Conservation (phyloP, 1,140 invertebrate species). For the Scaptomyza hsui region DNA sequence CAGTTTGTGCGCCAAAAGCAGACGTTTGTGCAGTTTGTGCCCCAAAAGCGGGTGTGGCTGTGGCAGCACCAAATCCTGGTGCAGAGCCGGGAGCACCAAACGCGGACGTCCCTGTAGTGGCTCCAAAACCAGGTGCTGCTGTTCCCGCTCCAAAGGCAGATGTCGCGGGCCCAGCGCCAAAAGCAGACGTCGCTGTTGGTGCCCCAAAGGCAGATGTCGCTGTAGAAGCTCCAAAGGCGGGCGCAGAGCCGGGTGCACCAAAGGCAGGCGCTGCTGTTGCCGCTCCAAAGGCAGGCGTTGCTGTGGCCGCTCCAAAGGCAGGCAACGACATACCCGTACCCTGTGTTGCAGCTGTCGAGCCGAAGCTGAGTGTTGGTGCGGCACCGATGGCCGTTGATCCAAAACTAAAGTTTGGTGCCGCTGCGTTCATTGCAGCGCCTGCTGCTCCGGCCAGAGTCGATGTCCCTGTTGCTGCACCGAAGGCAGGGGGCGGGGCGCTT, state of each 20-base stretch:
- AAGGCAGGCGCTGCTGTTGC: constrained; percentile 6
- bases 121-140: constrained; percentile 14
- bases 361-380: constrained; percentile 46
- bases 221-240: constrained; percentile 45
- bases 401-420: constrained; percentile 32
- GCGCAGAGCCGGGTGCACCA: constrained; percentile 12
- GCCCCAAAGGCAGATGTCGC: constrained; percentile 25
- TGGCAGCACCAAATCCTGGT: constrained; percentile 36
- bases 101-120: constrained; percentile 19
- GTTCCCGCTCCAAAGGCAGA: constrained; percentile 37
- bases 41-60: constrained; percentile 16
- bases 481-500: constrained; percentile 48
- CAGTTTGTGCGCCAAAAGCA: background rate
- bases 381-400: constrained; percentile 5
- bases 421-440: constrained; percentile 18
- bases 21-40: constrained; percentile 1
- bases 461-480: constrained; percentile 50
- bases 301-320: constrained; percentile 26
- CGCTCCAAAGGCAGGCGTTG: constrained; percentile 18
- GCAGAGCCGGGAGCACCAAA: constrained; percentile 48
- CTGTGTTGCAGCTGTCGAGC: constrained; percentile 21
- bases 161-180: constrained; percentile 26
- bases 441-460: constrained; percentile 38
- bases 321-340: constrained; percentile 9
- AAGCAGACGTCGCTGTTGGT: constrained; percentile 11